Conservation (phyloP, 1,140 invertebrate species). For the Musca domestica region DNA sequence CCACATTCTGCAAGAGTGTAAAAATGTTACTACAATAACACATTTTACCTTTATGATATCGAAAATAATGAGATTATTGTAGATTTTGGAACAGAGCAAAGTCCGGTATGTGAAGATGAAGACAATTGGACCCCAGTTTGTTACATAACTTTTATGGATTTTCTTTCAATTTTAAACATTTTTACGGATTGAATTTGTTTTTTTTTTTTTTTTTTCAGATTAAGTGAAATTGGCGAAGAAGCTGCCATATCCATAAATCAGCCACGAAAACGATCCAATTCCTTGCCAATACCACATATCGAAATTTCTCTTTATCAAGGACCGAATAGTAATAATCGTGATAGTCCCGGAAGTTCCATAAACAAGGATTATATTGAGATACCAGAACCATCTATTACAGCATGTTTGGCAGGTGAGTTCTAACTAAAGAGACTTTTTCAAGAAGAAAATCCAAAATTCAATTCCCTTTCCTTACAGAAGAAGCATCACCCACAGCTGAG, state of each 20-base stretch:
- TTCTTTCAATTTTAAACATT: too few relatives aligned
- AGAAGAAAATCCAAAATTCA: background rate
- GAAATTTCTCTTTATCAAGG: slow-evolving; percentile 82
- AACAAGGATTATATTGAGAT: slow-evolving; percentile 75
- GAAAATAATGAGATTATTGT: too few relatives aligned
- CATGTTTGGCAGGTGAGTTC: slow-evolving; percentile 39
- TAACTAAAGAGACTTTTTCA: background rate
- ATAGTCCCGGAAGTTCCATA: slow-evolving; percentile 54
- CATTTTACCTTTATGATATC: too few relatives aligned
- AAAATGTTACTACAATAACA: too few relatives aligned
- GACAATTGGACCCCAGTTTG: too few relatives aligned
- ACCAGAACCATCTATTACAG: slow-evolving; percentile 57
- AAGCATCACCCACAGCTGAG: slow-evolving; percentile 59
- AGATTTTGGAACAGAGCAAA: too few relatives aligned
- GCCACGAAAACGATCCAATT: slow-evolving; percentile 82
- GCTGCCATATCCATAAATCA: slow-evolving; percentile 68
- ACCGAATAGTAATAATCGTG: slow-evolving; percentile 66
- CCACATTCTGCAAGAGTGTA: too few relatives aligned
- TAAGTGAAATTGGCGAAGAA: slow-evolving; percentile 79
- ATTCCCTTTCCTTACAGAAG: slow-evolving; percentile 53
- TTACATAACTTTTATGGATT: too few relatives aligned
- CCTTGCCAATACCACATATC: slow-evolving; percentile 90
- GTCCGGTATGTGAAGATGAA: too few relatives aligned
- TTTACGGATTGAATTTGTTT: too few relatives aligned
- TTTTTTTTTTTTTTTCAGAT: slow-evolving; percentile 54